Base-by-base conservation (phyloP, 2,113 vertebrate genomes). In the Paralichthys olivaceus region DNA sequence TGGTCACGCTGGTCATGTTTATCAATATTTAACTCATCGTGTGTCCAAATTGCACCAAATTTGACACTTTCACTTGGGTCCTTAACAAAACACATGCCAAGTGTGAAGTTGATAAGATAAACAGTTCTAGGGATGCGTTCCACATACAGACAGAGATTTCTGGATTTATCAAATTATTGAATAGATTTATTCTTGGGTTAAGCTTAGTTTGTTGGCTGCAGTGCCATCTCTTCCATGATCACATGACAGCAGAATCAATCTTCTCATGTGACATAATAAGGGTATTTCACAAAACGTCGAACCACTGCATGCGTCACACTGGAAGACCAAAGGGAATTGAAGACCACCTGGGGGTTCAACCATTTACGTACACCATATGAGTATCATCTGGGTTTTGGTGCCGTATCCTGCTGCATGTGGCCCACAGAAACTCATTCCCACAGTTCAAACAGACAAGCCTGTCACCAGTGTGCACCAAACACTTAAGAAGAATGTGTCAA, bases 401-500 rank as follows among this genome's bases (percentile, higher is more conserved):
- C 57, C 72, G 63, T 29, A 26, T 62, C 23, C 23, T 1, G 0
- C 56, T 54, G 37, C 79, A 81, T 11, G 0, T 68, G 54, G 29
- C 57, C 62, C 34, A 59, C 73, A 76, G 62, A 66, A 63, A 80
- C 78, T 72, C 60, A 55, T 81, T 88, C 79, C 63, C 83, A 83
- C 60, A 58, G 80, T 83, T 81, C 76, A 85, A 82, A 84, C 80
- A 74, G 80, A 88, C 79, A 40, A 37, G 69, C 15, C 76, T 86
- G 87, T 92, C 84, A 85, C 80, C 83, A 72, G 68, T 47, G 70
- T 73, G 72, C 83, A 80, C 81, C 59, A 63, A 86, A 67, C 78
- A 84, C 79, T 74, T 70, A 54, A 60, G 73, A 79, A 81, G 85
- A 90, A 88, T 88, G 87, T 79, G 75, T 91, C 85, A 90, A 89